Conservation (phyloP, 2,113 vertebrate species). For the Rynchops niger region DNA sequence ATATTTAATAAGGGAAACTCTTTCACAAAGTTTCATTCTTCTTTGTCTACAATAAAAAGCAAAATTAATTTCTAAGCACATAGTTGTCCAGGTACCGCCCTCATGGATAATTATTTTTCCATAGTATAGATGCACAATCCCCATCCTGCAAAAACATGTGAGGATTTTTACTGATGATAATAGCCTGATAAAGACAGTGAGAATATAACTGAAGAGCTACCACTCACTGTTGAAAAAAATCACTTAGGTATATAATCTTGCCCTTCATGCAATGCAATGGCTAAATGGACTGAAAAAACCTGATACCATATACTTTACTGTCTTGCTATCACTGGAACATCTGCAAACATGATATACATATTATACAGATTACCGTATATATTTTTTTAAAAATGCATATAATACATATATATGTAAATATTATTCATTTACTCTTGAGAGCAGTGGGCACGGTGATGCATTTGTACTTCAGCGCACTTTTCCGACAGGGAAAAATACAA, state of each 20-base stretch:
- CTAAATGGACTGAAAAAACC: neutral
- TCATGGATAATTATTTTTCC: neutral
- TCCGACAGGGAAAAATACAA: neutral
- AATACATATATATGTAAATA: neutral
- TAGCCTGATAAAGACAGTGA: neutral
- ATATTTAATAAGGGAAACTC: conserved; percentile 50
- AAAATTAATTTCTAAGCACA: neutral
- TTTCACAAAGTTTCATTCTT: conserved; percentile 3
- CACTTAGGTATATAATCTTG: neutral
- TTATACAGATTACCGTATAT: neutral
- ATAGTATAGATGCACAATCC: neutral
- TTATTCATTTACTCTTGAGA: neutral
- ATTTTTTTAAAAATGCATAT: neutral
- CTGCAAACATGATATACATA: neutral
- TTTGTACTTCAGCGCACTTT: neutral
- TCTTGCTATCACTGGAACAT: neutral
- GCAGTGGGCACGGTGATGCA: neutral
- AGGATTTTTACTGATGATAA: neutral
- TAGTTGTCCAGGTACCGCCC: neutral
- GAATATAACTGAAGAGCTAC: neutral
- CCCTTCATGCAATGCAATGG: neutral
- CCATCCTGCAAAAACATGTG: neutral
- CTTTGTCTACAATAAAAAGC: neutral
- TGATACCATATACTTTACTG: neutral
- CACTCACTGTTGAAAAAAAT: neutral